phyloP scores from a whole-genome alignment of 2,888 invertebrate genomes.

The Nephrotoma appendiculata region DNA sequence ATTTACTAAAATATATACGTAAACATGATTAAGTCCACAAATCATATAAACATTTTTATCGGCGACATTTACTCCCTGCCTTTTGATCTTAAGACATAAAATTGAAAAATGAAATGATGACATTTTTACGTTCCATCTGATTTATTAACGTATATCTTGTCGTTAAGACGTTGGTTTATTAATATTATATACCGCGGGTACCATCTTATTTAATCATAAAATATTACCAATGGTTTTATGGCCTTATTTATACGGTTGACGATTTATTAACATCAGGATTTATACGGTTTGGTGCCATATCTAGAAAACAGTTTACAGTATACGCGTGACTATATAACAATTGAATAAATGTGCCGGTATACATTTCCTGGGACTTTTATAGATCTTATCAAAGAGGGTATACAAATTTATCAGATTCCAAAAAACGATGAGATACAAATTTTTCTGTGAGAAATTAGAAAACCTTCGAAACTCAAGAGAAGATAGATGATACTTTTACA shows the following conservation, averaged over 20 bases:
- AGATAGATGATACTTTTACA: too few relatives aligned
- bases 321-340: too few relatives aligned
- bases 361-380: too few relatives aligned
- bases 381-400: too few relatives aligned
- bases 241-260: not conserved
- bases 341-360: too few relatives aligned
- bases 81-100: not conserved
- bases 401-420: too few relatives aligned
- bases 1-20: not conserved
- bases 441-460: too few relatives aligned
- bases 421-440: too few relatives aligned
- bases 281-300: not conserved
- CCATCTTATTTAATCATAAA: not conserved
- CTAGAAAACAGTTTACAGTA: too few relatives aligned
- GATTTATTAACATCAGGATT: not conserved
- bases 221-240: not conserved
- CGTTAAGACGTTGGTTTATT: not conserved
- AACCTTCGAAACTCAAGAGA: too few relatives aligned
- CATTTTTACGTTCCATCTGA: not conserved
- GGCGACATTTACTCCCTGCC: not conserved
- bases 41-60: not conserved
- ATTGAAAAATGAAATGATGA: not conserved
- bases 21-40: not conserved
- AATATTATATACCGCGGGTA: not conserved
- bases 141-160: not conserved